Base-by-base conservation (phyloP, 2,113 vertebrate genomes). In the Eulacestoma nigropectus region DNA sequence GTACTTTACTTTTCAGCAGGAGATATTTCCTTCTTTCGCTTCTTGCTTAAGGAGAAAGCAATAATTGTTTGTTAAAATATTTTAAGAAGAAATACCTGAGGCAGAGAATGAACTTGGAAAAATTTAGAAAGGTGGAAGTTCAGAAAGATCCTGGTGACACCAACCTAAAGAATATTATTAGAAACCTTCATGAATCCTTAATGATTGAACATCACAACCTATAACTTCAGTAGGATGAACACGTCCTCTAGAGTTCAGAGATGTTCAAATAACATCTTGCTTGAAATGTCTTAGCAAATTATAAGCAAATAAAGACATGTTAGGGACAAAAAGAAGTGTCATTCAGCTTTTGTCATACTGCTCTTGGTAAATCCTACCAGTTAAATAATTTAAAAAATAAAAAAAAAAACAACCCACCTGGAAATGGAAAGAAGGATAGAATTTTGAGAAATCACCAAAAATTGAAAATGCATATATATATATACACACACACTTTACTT, bases 171-270 rank as follows among this genome's bases (percentile, higher is more conserved):
- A 59, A n/a, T 70, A 77, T 63, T 86, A 63, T 82, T 84, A 81
- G 52, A 89, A 92, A 89, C 7, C 23, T 39, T 78, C 41, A 78
- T 79, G 16, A 75, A 79, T 92, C 81, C n/a, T 56, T 95, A 82
- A 89, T 18, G 17, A 53, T 33, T 77, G 16, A 21, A 68, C 49
- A 47, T 82, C 76, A 87, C 35, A 91, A 63, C 23, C 8, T 75
- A 7, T 70, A 90, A 68, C 17, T 49, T 73, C 29, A 73, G 29
- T 13, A 46, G 15, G 30, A 77, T 73, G 60, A 80, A 59, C 6
- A 23, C 26, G 59, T 88, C 53, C 56, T 78, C 33, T 67, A 11
- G 44, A 84, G 41, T n/a, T 82, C 41, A 82, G 47, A 75, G 68
- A 77, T 77, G 16, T 32, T 91, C 39, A 59, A 67, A 27, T 55